Evolutionary conservation across 2,888 invertebrate genomes (phyloP), one percentile per base, ranked within the genome.

Genomic region (Protodeltote pygarga): DNA sequence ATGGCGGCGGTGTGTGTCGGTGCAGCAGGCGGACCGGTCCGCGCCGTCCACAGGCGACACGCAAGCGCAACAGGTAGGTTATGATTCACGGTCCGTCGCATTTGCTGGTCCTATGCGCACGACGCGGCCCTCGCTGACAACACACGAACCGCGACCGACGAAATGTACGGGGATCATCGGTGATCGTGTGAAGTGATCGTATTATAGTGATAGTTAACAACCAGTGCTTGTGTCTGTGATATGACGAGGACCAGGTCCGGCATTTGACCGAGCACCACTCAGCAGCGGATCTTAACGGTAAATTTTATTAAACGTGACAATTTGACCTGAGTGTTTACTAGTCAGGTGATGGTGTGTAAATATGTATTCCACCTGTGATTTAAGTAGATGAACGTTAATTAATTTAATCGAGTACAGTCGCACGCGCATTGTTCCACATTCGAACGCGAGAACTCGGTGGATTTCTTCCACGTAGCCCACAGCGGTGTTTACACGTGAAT

Each of bases 51-150:
- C 71, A 63, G 73, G 75, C 83, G 89, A 92, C 92, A 92, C 91
- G 92, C 91, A 87, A 88, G 85, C 89, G 88, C 83, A 78, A 78
- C 90, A 91, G 92, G 90, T 91, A 91, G 90, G 92, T 90, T 90
- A 91, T 83, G 80, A 81, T 89, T 89, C 81, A 91, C 89, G 92
- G 81, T 90, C 89, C 78, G 85, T 77, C 87, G 90, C 90, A 89
- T 85, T 90, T 87, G 89, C 78, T 83, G 81, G 82, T 84, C 79
- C 85, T 83, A 79, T 83, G 89, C 82, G 84, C 83, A 83, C 81
- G 79, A 80, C 83, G 85, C 85, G 81, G 81, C 85, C 83, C 81
- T 75, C 77, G 79, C 76, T 64, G 68, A 68, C 75, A 70, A 73
- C 75, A 67, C 67, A 76, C 73, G 49, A 59, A 69, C 70, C 66